phyloP scores from a whole-genome alignment of 23 tunicate species.

The Halocynthia aurantium region DNA sequence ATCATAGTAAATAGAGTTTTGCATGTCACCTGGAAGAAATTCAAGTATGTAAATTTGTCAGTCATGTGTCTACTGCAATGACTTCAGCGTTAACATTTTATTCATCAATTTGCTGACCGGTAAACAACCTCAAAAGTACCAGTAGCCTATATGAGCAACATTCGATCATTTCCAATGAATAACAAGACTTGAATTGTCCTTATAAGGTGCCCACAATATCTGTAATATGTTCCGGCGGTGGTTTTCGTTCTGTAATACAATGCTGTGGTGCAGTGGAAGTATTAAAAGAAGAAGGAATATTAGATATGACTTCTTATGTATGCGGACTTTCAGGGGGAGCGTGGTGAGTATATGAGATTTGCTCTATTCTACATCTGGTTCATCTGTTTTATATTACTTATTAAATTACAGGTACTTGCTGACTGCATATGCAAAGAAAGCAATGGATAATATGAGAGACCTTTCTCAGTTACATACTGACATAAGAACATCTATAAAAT shows the following conservation, averaged over 20 bases:
- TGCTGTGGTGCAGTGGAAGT: constrained; percentile 24
- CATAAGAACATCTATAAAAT: constrained; percentile 4
- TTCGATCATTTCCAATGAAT: background rate
- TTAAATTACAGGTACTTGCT: constrained; percentile 10
- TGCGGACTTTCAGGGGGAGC: constrained; percentile 24
- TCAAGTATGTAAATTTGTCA: too few relatives aligned
- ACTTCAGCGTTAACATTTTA: too few relatives aligned
- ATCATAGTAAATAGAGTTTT: too few relatives aligned
- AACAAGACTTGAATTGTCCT: background rate
- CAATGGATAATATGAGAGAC: background rate
- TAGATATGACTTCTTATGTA: background rate
- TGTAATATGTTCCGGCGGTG: constrained; percentile 17
- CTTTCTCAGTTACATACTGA: constrained; percentile 13
- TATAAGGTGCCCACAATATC: constrained; percentile 16
- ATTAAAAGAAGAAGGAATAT: background rate
- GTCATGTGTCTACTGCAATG: too few relatives aligned
- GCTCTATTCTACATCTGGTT: too few relatives aligned
- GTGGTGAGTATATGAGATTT: constrained; percentile 4
- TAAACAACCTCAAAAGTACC: too few relatives aligned
- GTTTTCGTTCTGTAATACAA: constrained; percentile 15
- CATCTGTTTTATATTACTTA: too few relatives aligned
- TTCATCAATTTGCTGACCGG: too few relatives aligned
- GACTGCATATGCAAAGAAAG: constrained; percentile 26
- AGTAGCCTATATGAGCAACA: background rate
- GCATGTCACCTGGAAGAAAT: too few relatives aligned